Conservation (phyloP, 2,113 vertebrate genomes). For the Ailuropoda melanoleuca region DNA sequence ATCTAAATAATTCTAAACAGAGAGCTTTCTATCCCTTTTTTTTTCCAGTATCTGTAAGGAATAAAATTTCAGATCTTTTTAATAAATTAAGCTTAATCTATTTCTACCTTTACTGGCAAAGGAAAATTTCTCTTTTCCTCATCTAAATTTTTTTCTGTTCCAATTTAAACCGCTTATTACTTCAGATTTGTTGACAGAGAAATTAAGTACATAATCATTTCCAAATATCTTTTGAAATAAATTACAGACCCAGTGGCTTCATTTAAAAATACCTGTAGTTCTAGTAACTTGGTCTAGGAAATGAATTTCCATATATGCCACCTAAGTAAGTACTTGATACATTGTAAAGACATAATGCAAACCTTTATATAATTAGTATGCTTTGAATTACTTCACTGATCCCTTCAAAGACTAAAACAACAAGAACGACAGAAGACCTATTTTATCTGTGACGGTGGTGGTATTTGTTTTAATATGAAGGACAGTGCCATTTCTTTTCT, state of each 20-base stretch:
- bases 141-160: not conserved
- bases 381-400: not conserved
- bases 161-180: not conserved
- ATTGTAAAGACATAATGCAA: not conserved
- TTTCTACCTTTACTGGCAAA: not conserved
- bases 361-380: not conserved
- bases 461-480: not conserved
- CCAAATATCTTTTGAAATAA: not conserved
- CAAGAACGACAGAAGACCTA: not conserved
- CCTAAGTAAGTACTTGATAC: not conserved
- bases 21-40: not conserved
- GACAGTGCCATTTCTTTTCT: not conserved
- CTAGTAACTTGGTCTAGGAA: slow-evolving; percentile 8
- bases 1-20: not conserved
- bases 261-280: not conserved
- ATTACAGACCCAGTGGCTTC: not conserved
- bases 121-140: not conserved
- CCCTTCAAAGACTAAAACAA: not conserved
- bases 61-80: not conserved
- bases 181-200: not conserved
- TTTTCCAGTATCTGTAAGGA: not conserved
- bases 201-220: not conserved
- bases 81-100: not conserved
- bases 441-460: not conserved
- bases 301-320: not conserved